phyloP scores from a whole-genome alignment of 2,797 vertebrate species.

The Muraenolepis orangiensis region DNA sequence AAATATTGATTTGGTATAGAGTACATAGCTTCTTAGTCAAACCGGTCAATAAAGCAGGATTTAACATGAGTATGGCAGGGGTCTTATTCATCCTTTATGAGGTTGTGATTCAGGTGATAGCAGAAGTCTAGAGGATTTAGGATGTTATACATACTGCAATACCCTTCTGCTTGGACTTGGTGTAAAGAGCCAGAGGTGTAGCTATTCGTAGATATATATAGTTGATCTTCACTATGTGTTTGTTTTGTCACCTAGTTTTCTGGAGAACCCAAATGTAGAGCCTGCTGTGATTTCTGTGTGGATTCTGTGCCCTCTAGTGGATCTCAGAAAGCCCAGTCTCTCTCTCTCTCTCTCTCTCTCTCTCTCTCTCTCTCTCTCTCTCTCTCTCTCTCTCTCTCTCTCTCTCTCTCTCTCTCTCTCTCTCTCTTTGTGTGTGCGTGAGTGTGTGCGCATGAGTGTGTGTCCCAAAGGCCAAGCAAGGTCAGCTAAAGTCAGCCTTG shows the following conservation, averaged over 20 bases:
- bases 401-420: background rate
- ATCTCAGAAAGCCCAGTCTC: background rate
- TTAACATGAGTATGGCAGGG: background rate
- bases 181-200: background rate
- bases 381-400: too few relatives aligned
- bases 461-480: background rate
- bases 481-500: background rate
- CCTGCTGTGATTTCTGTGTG: background rate
- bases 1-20: background rate
- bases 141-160: background rate
- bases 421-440: background rate
- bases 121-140: background rate
- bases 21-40: background rate
- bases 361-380: too few relatives aligned
- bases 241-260: background rate
- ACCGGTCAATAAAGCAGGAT: background rate
- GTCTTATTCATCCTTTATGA: background rate
- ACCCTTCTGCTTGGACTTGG: background rate
- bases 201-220: background rate
- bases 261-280: background rate
- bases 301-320: slow-evolving; percentile 3
- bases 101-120: background rate
- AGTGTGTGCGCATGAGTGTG: background rate
- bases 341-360: too few relatives aligned
- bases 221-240: background rate